Evolutionary conservation across 2,888 invertebrate genomes (phyloP), one percentile per base, ranked within the genome.

Genomic region (Dolomedes plantarius): DNA sequence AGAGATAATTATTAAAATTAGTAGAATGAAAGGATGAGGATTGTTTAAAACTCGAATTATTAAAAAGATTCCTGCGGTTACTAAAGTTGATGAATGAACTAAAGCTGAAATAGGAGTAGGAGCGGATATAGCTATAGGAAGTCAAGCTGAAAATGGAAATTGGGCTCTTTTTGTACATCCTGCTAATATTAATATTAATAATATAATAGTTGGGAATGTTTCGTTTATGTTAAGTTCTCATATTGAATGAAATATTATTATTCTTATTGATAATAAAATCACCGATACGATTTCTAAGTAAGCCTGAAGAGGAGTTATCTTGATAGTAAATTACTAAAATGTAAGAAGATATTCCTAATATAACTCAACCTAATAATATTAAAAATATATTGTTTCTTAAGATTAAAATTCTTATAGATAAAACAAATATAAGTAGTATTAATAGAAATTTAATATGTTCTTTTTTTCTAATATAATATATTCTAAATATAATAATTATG

Each of bases 131-230:
- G 95, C 95, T 0, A 94, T 94, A 0, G 95, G 95, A 71, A 95
- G 91, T 89, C 95, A 95, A 67, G 94, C 93, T 88, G 94, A 95
- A 94, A 95, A 96, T 68, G 95, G 95, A 93, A 95, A 94, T 91
- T 95, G 95, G 90, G 95, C 95, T 89, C 95, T 95, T 92, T 95
- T 95, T 86, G 95, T 95, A 92, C 95, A 93, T 75, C 93, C 93
- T 0, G 94, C 94, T 27, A 93, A 73, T 56, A 92, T 77, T 50
- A 92, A 74, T 81, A 92, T 93, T 92, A 89, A 92, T 91, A 90
- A 93, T 90, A 92, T 93, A 93, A 93, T 92, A 90, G 89, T 92
- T 1, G 46, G n/a, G 56, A 28, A 73, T 27, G 32, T 0, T n/a
- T 73, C 11, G 50, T 91, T 92, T 92, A 93, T 92, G 92, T 93